Base-by-base conservation (phyloP, 1,140 invertebrate species). In the Tetragnatha versicolor region DNA sequence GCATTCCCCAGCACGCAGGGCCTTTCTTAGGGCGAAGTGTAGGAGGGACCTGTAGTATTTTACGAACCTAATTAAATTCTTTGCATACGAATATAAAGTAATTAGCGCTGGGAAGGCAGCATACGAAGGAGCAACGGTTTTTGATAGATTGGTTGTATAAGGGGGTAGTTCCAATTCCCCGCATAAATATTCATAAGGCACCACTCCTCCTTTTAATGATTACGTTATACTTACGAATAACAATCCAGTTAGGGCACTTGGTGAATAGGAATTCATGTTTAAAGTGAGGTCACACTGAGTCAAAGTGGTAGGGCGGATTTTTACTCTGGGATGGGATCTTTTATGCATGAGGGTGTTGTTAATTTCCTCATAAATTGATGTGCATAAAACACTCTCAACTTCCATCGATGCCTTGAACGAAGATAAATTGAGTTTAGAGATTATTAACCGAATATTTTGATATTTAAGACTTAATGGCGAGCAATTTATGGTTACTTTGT, bases 41-140 rank as follows among this genome's bases (percentile, higher is more conserved):
- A 33, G 47, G 66, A 61, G 73, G 29, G 53, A 49, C 31, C 22
- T 55, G 42, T 51, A 66, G 47, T 77, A 77, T 53, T 65, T 66
- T 65, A 77, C 60, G 60, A 77, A 53, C 73, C 60, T 77, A 77
- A 77, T 77, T 77, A 77, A 77, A 77, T 77, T 77, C 73, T 77
- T 66, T 77, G 61, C 73, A 53, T 65, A 66, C 58, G 73, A 77
- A 61, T 77, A 61, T 25, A 77, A 77, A 77, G 73, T 77, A 77
- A 77, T 77, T 77, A 77, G 73, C 61, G 33, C 37, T 65, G 42
- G 47, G 47, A 65, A 65, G 63, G 29, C 51, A 75, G 39, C 69
- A 49, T 75, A 39, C 42, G 29, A 75, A 63, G 6, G 9, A 35
- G 61, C 14, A 65, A 65, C 42, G 45, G 60, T 66, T 65, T 77